Base-by-base conservation (phyloP, 1,140 invertebrate genomes). In the Araneus ventricosus region DNA sequence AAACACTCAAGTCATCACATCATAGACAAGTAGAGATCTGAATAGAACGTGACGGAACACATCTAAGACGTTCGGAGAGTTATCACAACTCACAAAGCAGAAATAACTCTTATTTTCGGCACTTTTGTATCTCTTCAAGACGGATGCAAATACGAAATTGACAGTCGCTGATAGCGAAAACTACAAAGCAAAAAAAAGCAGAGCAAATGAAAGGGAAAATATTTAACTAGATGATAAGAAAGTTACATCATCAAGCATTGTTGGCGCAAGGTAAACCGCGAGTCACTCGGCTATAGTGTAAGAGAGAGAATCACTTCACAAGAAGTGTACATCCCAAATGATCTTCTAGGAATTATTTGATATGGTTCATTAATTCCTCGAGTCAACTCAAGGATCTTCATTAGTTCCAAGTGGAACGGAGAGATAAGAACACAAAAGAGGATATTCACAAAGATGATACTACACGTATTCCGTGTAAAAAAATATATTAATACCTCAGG, bases 181-280 rank as follows among this genome's bases (percentile, higher is more conserved):
- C 1, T 17, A 75, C 30, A 10, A 22, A 75, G 8, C 8, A 67
- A 27, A 67, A 63, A n/a, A 6, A 24, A 63, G 27, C 10, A 34
- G 30, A 75, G 30, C 30, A 20, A 30, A 37, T 37, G 3, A 20
- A 20, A 34, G 34, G 30, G 70, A 75, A 75, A 75, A 75, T 75
- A 75, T 75, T 75, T 75, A 75, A 30, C 34, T 37, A 34, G 70
- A 14, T 22, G 70, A 75, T 75, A 75, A 75, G 70, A 37, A 75
- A 34, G 70, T 37, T 75, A 34, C 34, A 34, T 22, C 14, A 75
- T 34, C 34, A 75, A 27, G 70, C 70, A 34, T 37, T 30, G 22
- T 1, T 37, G 70, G 14, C 2, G 24, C 30, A 22, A 17, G 20
- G 17, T 37, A 34, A 20, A 37, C 17, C 5, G 3, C 17, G 59